Evolutionary conservation across 2,797 vertebrate genomes (phyloP), one percentile per base, ranked within the genome.

Genomic region (Microcaecilia unicolor): DNA sequence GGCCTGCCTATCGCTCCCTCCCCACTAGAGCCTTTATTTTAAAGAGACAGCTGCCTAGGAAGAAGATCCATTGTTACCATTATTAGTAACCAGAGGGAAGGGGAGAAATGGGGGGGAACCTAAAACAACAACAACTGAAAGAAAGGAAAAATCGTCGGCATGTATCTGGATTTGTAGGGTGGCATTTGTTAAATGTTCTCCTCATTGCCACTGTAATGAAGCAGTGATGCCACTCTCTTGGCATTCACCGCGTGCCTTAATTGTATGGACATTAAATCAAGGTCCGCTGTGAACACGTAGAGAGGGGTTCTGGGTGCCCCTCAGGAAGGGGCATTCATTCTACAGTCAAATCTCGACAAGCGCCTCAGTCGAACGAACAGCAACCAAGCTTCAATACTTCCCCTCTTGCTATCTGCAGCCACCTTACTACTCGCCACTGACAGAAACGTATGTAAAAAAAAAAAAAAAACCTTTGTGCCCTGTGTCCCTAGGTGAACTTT

Each of bases 271-370:
- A 72, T 83, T 86, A 88, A 89, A 90, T 89, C 87, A 91, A 91
- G 88, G 88, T 89, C 87, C 89, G 78, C 88, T 76, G 88, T 88
- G 88, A 90, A 90, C 89, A 90, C 88, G 84, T 80, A 86, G 88
- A 91, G 88, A 53, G 79, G 70, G 52, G 78, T 81, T 78, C 86
- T 44, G 47, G 51, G n/a, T n/a, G n/a, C n/a, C n/a, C n/a, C n/a
- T n/a, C n/a, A n/a, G n/a, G n/a, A n/a, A n/a, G n/a, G n/a, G n/a
- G n/a, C n/a, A n/a, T n/a, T n/a, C n/a, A n/a, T n/a, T n/a, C n/a
- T n/a, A n/a, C n/a, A n/a, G n/a, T n/a, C n/a, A n/a, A n/a, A n/a
- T n/a, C n/a, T n/a, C n/a, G n/a, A n/a, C n/a, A n/a, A n/a, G n/a
- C n/a, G n/a, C n/a, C n/a, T n/a, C n/a, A n/a, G n/a, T n/a, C n/a